Percentiles rank a stretch among this genome's conserved stretches.
Evolutionary conservation across 2,113 vertebrate genomes (phyloP).

Genomic region (Plotosus lineatus): DNA sequence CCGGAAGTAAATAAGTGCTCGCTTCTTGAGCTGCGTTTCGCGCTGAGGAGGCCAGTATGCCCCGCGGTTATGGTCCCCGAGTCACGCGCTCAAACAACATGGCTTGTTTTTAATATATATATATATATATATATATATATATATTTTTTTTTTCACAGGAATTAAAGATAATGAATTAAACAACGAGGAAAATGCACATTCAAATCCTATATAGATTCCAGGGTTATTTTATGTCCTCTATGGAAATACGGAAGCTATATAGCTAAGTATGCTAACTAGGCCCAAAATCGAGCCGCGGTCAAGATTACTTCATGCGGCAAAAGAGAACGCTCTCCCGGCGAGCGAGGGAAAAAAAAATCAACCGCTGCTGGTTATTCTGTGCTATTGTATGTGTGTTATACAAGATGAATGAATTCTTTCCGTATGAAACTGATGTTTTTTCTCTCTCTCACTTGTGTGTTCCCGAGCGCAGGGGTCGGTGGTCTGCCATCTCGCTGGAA

Average conservation of each 20-base stretch:
- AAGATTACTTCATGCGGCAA: not conserved
- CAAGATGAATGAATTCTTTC: too few relatives aligned
- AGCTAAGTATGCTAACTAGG: not conserved
- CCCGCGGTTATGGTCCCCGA: not conserved
- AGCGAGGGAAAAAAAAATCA: too few relatives aligned
- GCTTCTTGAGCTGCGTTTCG: not conserved
- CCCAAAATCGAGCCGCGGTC: slow-evolving; percentile 31
- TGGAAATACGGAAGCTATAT: too few relatives aligned
- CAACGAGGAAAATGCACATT: too few relatives aligned
- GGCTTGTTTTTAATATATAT: not conserved
- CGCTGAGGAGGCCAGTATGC: not conserved
- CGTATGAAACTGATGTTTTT: not conserved
- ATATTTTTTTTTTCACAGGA: too few relatives aligned
- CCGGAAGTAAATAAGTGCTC: not conserved
- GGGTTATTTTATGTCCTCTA: too few relatives aligned
- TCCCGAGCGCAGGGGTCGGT: not conserved
- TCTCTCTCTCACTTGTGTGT: not conserved
- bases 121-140: too few relatives aligned
- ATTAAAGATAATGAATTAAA: too few relatives aligned
- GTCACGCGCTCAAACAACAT: not conserved
- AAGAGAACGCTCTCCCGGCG: too few relatives aligned
- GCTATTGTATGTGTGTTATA: not conserved
- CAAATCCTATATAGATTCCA: too few relatives aligned
- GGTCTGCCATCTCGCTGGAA: not conserved
- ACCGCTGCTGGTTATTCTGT: not conserved